A percentile compares a stretch with the other conserved stretches of the same genome.
Conservation (phyloP, 2,888 invertebrate genomes). For the Callosobruchus maculatus region DNA sequence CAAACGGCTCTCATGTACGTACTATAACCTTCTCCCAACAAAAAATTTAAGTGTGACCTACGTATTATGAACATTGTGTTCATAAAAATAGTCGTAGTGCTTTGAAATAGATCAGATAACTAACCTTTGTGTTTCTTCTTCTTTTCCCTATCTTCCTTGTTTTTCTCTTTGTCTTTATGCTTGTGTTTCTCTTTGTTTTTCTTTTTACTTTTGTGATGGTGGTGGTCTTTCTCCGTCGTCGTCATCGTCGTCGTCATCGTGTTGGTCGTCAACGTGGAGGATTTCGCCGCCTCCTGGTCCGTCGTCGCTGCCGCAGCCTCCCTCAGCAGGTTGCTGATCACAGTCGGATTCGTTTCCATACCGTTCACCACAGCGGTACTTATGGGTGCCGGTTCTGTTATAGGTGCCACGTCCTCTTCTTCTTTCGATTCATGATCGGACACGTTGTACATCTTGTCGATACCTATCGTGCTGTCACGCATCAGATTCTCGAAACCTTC, state of each 20-base stretch:
- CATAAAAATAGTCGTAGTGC: no score
- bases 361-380: conserved; percentile 54
- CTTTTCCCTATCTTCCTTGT: conserved; percentile 69
- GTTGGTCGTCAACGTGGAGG: no score
- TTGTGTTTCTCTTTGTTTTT: conserved; percentile 78
- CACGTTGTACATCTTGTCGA: conserved; percentile 37
- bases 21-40: no score
- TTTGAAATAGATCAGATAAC: conserved; percentile 32
- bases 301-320: conserved; percentile 48
- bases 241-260: no score
- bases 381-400: background rate
- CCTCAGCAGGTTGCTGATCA: conserved; percentile 68
- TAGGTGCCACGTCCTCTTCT: conserved; percentile 12
- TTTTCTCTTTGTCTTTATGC: conserved; percentile 68
- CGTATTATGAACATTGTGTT: no score
- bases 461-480: conserved; percentile 50
- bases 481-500: conserved; percentile 61
- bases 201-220: conserved; percentile 52
- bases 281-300: conserved; percentile 37
- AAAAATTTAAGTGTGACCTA: no score
- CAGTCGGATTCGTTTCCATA: conserved; percentile 68
- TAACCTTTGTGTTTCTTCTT: conserved; percentile 56
- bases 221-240: conserved; percentile 35
- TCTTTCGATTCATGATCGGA: conserved; percentile 35
- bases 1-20: no score